Conservation (phyloP, 2,888 invertebrate species). For the Drosophila sordidapex region DNA sequence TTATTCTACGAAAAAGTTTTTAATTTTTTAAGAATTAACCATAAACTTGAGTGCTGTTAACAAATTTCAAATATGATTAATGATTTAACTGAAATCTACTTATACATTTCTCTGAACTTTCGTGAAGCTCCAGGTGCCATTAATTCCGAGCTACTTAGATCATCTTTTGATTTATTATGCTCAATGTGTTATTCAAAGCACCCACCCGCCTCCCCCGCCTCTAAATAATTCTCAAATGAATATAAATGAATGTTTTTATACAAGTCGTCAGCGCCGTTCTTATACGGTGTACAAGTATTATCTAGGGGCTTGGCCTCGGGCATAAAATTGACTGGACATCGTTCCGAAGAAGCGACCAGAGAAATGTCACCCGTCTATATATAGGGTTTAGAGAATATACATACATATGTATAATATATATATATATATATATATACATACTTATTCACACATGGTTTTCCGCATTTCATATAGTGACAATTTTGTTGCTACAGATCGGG, state of each 20-base stretch:
- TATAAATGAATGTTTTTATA: slow-evolving; percentile 55
- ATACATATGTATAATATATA: slow-evolving; percentile 18
- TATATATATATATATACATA: slow-evolving; percentile 23
- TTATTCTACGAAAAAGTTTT: not conserved
- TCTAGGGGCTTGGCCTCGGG: slow-evolving; percentile 61
- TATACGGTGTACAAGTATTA: slow-evolving; percentile 39
- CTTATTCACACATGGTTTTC: slow-evolving; percentile 75
- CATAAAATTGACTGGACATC: slow-evolving; percentile 74
- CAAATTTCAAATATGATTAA: not conserved
- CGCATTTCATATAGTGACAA: slow-evolving; percentile 76
- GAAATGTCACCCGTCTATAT: slow-evolving; percentile 77
- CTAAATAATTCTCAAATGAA: slow-evolving; percentile 35
- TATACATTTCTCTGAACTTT: slow-evolving; percentile 5
- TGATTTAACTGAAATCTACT: slow-evolving; percentile 2
- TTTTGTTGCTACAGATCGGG: slow-evolving; percentile 59
- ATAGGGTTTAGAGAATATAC: slow-evolving; percentile 44
- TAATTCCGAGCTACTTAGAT: slow-evolving; percentile 48
- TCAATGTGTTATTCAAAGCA: slow-evolving; percentile 38
- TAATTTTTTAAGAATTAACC: not conserved
- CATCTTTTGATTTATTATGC: slow-evolving; percentile 54
- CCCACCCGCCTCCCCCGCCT: no score
- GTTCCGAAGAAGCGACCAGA: slow-evolving; percentile 56
- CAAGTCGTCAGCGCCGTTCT: slow-evolving; percentile 36
- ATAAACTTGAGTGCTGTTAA: not conserved
- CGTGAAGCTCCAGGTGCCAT: slow-evolving; percentile 46